These are phyloP conservation scores for Gasterosteus nipponicus DNA, from an alignment of 2,113 vertebrate species.

Conservation along the genomic window DNA sequence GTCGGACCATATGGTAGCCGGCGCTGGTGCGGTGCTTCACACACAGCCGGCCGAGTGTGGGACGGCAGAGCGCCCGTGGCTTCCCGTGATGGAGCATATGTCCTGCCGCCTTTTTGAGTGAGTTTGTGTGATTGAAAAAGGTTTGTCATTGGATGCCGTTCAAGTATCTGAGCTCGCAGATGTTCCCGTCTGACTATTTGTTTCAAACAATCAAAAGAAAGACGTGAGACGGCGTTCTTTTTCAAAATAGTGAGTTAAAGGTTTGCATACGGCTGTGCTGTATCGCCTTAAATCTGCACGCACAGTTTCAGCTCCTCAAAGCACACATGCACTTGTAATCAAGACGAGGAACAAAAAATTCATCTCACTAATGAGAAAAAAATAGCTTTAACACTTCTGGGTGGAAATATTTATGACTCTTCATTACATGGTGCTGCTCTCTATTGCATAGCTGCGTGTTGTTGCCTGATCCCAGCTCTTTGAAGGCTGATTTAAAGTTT, in stretches of 20 bases:
- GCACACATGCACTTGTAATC: constrained; percentile 36
- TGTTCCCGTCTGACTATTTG: background rate
- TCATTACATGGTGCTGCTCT: constrained; percentile 43
- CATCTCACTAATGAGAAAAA: constrained; percentile 55
- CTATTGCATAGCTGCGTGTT: constrained; percentile 28
- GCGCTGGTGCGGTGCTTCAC: constrained; percentile 54
- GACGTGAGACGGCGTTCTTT: no score
- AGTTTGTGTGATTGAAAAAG: background rate
- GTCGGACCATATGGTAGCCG: constrained; percentile 60
- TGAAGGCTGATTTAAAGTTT: constrained; percentile 49
- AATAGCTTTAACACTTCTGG: constrained; percentile 44
- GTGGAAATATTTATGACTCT: constrained; percentile 54
- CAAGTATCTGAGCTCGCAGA: background rate
- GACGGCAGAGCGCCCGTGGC: constrained; percentile 29
- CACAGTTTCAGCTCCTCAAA: constrained; percentile 6
- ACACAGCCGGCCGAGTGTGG: constrained; percentile 39
- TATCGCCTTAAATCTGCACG: background rate
- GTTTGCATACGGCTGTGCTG: background rate
- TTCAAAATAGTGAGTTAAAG: background rate
- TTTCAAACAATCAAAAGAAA: background rate
- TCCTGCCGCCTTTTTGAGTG: constrained; percentile 33
- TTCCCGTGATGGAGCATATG: constrained; percentile 32
- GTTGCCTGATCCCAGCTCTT: constrained; percentile 29
- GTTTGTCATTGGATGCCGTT: background rate
- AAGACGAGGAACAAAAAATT: constrained; percentile 45